phyloP scores from a whole-genome alignment of 2,113 vertebrate species.

The Cololabis saira region DNA sequence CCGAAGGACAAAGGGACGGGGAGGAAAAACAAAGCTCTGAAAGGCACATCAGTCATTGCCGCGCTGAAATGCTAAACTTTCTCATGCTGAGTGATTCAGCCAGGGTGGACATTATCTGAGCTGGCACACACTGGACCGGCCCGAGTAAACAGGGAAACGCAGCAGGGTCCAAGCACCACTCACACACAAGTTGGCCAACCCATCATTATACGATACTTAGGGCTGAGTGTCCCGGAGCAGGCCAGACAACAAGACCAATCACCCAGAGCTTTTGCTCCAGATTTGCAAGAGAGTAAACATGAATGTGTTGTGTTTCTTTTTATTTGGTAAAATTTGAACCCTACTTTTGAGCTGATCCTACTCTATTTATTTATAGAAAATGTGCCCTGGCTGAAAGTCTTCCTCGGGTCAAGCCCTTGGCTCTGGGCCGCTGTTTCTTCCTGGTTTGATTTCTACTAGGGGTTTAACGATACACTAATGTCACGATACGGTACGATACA shows the following conservation, averaged over 20 bases:
- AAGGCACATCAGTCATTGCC: slow-evolving; percentile 31
- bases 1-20: neutral
- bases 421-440: too few species aligned
- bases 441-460: too few species aligned
- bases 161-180: slow-evolving; percentile 57
- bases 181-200: slow-evolving; percentile 61
- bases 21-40: neutral
- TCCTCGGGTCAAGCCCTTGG: too few species aligned
- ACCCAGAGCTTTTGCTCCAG: slow-evolving; percentile 10
- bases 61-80: slow-evolving; percentile 36
- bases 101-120: slow-evolving; percentile 64
- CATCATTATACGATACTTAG: slow-evolving; percentile 68
- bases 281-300: too few species aligned
- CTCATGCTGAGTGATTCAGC: slow-evolving; percentile 54
- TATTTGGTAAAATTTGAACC: too few species aligned
- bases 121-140: slow-evolving; percentile 46
- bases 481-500: too few species aligned
- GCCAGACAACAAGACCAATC: slow-evolving; percentile 35
- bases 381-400: too few species aligned
- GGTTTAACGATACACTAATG: too few species aligned
- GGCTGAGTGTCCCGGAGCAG: slow-evolving; percentile 8
- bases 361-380: too few species aligned
- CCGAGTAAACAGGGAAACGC: slow-evolving; percentile 50
- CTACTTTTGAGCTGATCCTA: too few species aligned
- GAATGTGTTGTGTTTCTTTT: too few species aligned